phyloP scores from a whole-genome alignment of 2,797 vertebrate species.

The Tympanoctomys barrerae region DNA sequence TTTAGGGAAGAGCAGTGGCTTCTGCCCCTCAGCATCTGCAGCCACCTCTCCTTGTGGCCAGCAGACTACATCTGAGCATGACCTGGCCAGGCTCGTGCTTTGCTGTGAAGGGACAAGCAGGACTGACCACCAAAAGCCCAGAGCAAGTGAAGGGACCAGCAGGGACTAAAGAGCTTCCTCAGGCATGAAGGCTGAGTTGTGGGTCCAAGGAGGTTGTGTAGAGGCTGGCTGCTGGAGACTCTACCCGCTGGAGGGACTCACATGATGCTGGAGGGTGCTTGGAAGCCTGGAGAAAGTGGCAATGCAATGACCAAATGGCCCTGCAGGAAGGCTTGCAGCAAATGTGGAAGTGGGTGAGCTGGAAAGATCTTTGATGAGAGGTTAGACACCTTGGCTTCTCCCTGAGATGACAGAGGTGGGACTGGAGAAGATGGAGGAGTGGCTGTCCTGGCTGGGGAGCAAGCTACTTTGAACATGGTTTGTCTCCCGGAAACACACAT shows the following conservation, averaged over 20 bases:
- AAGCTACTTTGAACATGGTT: not conserved
- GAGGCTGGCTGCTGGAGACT: not conserved
- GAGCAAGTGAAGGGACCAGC: not conserved
- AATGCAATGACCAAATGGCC: not conserved
- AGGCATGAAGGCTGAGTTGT: not conserved
- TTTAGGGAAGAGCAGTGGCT: not conserved
- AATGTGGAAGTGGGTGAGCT: not conserved
- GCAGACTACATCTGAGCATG: not conserved
- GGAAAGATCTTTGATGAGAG: no score
- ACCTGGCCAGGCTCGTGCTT: not conserved
- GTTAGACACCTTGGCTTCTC: not conserved
- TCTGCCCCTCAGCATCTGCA: not conserved
- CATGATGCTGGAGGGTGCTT: not conserved
- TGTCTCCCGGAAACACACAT: not conserved
- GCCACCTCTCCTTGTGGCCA: not conserved
- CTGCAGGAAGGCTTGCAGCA: not conserved
- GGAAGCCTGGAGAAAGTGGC: not conserved
- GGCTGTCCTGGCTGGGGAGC: not conserved
- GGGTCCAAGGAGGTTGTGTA: not conserved
- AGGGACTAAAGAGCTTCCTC: not conserved
- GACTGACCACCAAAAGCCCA: accelerated
- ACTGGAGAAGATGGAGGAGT: not conserved
- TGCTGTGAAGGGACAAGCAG: not conserved
- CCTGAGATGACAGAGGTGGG: no score
- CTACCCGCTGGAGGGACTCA: not conserved